Percentiles rank a stretch among this genome's conserved stretches.
These are phyloP conservation scores for Lytechinus variegatus DNA, from an alignment of 35 echinoderm and acorn worm genomes.

Conservation along the genomic window DNA sequence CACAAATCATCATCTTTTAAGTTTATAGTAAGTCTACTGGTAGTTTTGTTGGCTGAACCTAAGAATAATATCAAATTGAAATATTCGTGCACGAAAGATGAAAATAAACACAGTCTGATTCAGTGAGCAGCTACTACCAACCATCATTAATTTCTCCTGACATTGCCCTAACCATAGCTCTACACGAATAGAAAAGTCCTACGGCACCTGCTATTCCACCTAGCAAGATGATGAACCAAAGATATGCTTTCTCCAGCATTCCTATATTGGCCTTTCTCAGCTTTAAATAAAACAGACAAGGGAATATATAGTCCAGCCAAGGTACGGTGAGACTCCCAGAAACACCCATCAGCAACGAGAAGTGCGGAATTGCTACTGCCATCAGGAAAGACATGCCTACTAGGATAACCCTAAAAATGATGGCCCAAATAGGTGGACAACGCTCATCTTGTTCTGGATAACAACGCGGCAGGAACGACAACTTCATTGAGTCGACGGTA, in stretches of 20 bases:
- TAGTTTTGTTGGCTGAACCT: too few species aligned
- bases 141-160: slow-evolving; percentile 52
- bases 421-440: slow-evolving; percentile 75
- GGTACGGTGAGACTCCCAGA: slow-evolving; percentile 92
- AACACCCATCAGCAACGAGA: slow-evolving; percentile 90
- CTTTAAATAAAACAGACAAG: slow-evolving; percentile 89
- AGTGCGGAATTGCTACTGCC: slow-evolving; percentile 87
- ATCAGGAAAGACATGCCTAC: slow-evolving; percentile 82
- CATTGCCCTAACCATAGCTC: slow-evolving; percentile 65
- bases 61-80: too few species aligned
- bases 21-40: too few species aligned
- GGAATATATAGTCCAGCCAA: slow-evolving; percentile 98
- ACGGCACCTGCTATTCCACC: slow-evolving; percentile 70
- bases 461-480: slow-evolving; percentile 76
- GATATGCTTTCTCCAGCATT: slow-evolving; percentile 50
- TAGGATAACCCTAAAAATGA: slow-evolving; percentile 79
- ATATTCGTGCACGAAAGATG: too few species aligned
- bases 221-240: slow-evolving; percentile 72
- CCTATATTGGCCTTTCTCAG: slow-evolving; percentile 60
- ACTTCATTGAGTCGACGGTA: slow-evolving; percentile 81
- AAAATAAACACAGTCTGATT: too few species aligned
- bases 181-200: slow-evolving; percentile 81
- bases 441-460: slow-evolving; percentile 40
- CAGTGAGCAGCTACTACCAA: background rate
- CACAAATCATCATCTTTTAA: too few species aligned